Percentiles rank a stretch among this genome's conserved stretches.
Evolutionary conservation across 64 coral and sea anemone species (phyloP).

Genomic region (Hydrozoanthus tunicans): DNA sequence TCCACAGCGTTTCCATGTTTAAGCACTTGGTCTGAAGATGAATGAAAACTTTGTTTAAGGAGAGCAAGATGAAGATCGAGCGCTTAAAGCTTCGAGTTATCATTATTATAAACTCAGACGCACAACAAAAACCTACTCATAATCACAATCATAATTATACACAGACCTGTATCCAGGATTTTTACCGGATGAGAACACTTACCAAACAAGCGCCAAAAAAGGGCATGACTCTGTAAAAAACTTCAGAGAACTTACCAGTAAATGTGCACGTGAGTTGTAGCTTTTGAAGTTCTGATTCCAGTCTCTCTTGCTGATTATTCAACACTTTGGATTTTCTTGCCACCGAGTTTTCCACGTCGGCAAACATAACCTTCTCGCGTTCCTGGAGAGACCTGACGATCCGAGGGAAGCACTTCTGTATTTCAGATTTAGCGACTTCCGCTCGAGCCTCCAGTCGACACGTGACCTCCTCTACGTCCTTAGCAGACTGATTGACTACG

Average conservation of each 20-base stretch:
- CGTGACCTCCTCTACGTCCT: constrained; percentile 95
- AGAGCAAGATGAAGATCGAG: not conserved
- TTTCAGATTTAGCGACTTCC: constrained; percentile 94
- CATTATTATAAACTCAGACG: not conserved
- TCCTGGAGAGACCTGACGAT: constrained; percentile 88
- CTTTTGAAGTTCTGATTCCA: constrained; percentile 90
- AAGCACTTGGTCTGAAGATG: constrained; percentile 87
- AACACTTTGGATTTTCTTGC: constrained; percentile 88
- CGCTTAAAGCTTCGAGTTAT: too few relatives aligned
- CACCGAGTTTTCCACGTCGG: constrained; percentile 90
- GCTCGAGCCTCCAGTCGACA: constrained; percentile 88
- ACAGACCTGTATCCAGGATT: not conserved
- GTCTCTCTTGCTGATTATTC: constrained; percentile 86
- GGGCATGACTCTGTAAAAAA: not conserved
- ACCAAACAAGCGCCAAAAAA: not conserved
- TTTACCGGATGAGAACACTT: not conserved
- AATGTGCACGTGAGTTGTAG: constrained; percentile 82
- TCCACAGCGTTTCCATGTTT: constrained; percentile 93
- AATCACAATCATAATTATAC: not conserved
- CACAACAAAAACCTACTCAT: not conserved
- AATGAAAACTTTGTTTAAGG: not conserved
- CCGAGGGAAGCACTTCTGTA: constrained; percentile 96
- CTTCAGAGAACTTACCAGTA: constrained; percentile 64
- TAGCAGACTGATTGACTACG: constrained; percentile 86
- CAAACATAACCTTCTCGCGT: constrained; percentile 89